phyloP scores from a whole-genome alignment of 2,113 vertebrate species.

The Dendropsophus ebraccatus region DNA sequence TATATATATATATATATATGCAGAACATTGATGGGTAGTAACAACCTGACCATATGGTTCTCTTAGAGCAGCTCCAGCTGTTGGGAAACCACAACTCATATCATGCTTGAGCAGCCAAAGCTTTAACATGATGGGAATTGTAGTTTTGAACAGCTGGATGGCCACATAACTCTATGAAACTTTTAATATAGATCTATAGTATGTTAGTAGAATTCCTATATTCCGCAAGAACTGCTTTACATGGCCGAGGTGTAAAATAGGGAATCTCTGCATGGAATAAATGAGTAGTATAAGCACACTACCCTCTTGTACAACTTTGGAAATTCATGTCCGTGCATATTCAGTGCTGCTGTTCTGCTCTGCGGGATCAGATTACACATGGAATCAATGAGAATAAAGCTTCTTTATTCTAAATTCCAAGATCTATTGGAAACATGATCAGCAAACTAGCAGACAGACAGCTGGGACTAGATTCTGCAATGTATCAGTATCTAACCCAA shows the following conservation, averaged over 20 bases:
- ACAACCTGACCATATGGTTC: no score
- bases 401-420: constrained; percentile 1
- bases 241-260: neutral
- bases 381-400: neutral
- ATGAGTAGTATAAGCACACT: neutral
- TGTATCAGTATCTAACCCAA: neutral
- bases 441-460: neutral
- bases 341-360: neutral
- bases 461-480: neutral
- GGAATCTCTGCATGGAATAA: neutral
- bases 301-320: neutral
- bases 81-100: no score
- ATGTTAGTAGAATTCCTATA: no score
- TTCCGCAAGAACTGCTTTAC: neutral
- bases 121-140: no score
- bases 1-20: no score
- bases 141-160: no score
- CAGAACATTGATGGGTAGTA: no score
- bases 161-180: no score
- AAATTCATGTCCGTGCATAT: neutral
- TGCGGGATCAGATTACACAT: neutral
- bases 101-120: no score
- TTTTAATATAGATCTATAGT: no score
- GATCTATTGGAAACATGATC: constrained; percentile 19
- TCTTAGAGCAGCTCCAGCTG: no score